Evolutionary conservation across 2,113 vertebrate genomes (phyloP).

Genomic region (Pampusana beccarii): DNA sequence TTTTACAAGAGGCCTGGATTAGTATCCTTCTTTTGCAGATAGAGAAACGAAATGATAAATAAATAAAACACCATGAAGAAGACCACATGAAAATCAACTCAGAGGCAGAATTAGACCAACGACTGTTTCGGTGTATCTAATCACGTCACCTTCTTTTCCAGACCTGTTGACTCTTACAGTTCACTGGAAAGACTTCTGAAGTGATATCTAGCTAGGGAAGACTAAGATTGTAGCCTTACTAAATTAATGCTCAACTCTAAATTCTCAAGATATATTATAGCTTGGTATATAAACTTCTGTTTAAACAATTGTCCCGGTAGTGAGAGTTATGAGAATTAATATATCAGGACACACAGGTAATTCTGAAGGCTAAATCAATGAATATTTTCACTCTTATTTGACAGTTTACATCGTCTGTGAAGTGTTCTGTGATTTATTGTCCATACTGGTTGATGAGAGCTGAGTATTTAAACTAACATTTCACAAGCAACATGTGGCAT

Average conservation of each 20-base stretch:
- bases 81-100: not conserved
- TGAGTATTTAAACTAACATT: slow-evolving; percentile 10
- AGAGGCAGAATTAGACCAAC: not conserved
- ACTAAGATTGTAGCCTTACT: not conserved
- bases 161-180: not conserved
- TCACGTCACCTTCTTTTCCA: not conserved
- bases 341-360: not conserved
- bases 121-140: not conserved
- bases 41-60: not conserved
- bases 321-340: not conserved
- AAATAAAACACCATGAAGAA: not conserved
- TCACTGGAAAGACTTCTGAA: not conserved
- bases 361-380: slow-evolving; percentile 9
- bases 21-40: not conserved
- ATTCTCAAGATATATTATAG: not conserved
- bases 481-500: not conserved
- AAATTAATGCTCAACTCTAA: not conserved
- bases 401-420: not conserved
- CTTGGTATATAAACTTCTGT: not conserved
- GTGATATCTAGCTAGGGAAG: not conserved
- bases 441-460: not conserved
- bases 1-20: not conserved
- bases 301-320: not conserved
- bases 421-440: slow-evolving; percentile 26
- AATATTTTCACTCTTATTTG: not conserved